Conservation (phyloP, 2,113 vertebrate species). For the Callionymus lyra region DNA sequence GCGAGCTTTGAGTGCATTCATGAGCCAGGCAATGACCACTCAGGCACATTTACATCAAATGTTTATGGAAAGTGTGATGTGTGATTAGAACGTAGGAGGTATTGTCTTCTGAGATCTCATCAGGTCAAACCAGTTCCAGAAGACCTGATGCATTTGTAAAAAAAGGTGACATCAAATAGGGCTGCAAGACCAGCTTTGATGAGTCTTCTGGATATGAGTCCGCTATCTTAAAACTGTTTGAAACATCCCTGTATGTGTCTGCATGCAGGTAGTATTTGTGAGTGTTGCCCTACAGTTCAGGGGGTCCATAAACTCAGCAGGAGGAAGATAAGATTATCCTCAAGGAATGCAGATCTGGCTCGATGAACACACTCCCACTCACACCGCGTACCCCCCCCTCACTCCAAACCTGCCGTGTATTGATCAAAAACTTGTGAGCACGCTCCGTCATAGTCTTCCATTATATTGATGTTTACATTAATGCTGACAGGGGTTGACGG, state of each 20-base stretch:
- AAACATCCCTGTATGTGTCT: background rate
- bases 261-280: slow-evolving; percentile 3
- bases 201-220: too few relatives aligned
- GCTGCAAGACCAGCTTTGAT: too few relatives aligned
- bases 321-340: slow-evolving; percentile 64
- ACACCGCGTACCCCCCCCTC: slow-evolving; percentile 3
- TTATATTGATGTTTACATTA: too few relatives aligned
- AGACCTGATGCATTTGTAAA: background rate
- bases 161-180: too few relatives aligned
- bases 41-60: slow-evolving; percentile 28
- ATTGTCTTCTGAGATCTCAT: background rate
- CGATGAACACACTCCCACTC: slow-evolving; percentile 34
- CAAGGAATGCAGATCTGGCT: slow-evolving; percentile 46
- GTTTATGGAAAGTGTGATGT: slow-evolving; percentile 2
- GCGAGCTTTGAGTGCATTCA: slow-evolving; percentile 16
- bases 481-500: too few relatives aligned
- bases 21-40: slow-evolving; percentile 20
- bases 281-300: slow-evolving; percentile 27
- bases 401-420: background rate
- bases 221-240: slow-evolving; percentile 11
- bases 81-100: background rate
- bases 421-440: too few relatives aligned
- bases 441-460: too few relatives aligned
- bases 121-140: slow-evolving; percentile 1
- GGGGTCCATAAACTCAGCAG: slow-evolving; percentile 42